Evolutionary conservation across 92 coral and sea anemone genomes (phyloP).

Genomic region (Umimayanthus kanabou): DNA sequence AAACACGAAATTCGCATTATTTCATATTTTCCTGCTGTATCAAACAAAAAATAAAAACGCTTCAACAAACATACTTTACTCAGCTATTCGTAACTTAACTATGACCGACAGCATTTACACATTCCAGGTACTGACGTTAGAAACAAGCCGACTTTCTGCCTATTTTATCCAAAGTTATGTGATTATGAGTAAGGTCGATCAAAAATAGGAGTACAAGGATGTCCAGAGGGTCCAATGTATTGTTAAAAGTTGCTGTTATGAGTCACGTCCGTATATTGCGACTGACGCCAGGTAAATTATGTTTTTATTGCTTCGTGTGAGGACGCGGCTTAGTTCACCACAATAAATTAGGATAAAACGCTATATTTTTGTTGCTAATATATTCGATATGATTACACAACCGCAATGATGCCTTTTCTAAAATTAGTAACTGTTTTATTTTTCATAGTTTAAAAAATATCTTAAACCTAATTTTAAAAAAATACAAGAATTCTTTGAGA

Average conservation of each 20-base stretch:
- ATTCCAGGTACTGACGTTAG: background rate
- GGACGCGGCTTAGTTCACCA: background rate
- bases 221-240: background rate
- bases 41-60: background rate
- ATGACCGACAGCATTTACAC: background rate
- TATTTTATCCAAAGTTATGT: background rate
- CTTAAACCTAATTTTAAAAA: background rate
- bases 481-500: background rate
- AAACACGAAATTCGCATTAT: background rate
- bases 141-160: background rate
- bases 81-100: background rate
- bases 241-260: slow-evolving; percentile 1
- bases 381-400: background rate
- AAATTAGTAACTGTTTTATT: background rate
- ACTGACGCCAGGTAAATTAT: slow-evolving; percentile 10
- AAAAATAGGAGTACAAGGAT: background rate
- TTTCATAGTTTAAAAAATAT: background rate
- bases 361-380: slow-evolving; percentile 25
- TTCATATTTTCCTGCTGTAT: background rate
- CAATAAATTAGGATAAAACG: slow-evolving; percentile 19
- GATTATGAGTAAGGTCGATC: background rate
- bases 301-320: slow-evolving; percentile 22
- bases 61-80: background rate
- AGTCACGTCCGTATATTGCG: background rate
- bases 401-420: background rate